Evolutionary conservation across 2,797 vertebrate genomes (phyloP), one percentile per base, ranked within the genome.

Genomic region (Ctenochaetus hawaiiensis): DNA sequence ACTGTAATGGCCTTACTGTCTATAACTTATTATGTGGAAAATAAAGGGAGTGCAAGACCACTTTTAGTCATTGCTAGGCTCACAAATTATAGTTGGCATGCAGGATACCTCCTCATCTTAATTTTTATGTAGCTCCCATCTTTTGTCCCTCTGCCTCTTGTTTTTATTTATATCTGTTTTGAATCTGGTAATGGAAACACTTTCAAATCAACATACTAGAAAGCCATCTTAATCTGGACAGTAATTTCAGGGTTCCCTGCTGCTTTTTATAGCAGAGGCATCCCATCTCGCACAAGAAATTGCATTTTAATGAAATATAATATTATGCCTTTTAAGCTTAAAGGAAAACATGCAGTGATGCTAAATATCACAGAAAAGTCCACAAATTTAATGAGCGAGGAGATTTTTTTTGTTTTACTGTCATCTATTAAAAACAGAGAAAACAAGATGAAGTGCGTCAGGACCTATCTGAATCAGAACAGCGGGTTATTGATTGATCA

Each of bases 1-100:
- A 83, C 77, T 77, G 85, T 88, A 89, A 86, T 76, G 75, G 78
- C 30, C 65, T 58, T 60, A 71, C 84, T 87, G 74, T 84, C 82
- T 64, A 49, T 70, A 80, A 78, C 80, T 76, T 68, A 74, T 85
- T 88, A 84, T 75, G 39, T 75, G 23, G 64, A 81, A 72, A 80
- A 83, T 78, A 76, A 72, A 77, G 69, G 18, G 41, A 41, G 63
- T 14, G 16, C 20, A 56, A 48, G 34, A 22, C 66, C 39, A 72
- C 12, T 13, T 22, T 6, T 10, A 77, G 22, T 34, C 45, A 37
- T 4, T 43, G 75, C 63, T 41, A 65, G 64, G 62, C 26, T 43
- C 34, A 39, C 47, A 45, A 67, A 53, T 60, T 47, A 14, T 51
- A 61, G 16, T 61, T 60, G 14, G 34, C 22, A 45, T 39, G 16